Conservation (phyloP, 2,797 vertebrate species). For the Emys orbicularis region DNA sequence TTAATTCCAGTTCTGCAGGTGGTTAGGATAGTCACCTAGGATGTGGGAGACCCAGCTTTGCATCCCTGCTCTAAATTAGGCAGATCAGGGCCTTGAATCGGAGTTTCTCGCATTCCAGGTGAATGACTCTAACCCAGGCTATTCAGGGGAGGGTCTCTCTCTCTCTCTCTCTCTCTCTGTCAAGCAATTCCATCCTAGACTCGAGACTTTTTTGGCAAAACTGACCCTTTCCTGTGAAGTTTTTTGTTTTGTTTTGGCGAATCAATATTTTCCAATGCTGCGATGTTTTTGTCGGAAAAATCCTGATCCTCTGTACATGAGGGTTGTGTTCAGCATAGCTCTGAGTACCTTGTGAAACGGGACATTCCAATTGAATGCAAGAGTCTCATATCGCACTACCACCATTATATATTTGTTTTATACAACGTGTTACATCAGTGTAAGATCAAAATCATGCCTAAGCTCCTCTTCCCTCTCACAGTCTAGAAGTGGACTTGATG, state of each 20-base stretch:
- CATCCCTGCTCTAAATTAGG: neutral
- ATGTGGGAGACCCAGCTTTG: neutral
- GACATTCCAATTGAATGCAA: neutral
- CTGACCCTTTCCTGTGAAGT: neutral
- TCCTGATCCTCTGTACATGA: neutral
- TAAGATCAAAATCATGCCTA: neutral
- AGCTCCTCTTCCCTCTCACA: neutral
- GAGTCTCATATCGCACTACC: neutral
- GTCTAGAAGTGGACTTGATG: neutral
- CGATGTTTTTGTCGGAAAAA: too few species aligned
- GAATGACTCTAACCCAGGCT: neutral
- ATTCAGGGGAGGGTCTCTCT: neutral
- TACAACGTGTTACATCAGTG: neutral
- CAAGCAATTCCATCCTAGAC: neutral
- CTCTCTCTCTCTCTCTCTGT: neutral
- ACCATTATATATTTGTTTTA: neutral
- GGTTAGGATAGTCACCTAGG: neutral
- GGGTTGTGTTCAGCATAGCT: neutral
- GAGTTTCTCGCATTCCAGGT: neutral
- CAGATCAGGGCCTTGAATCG: neutral
- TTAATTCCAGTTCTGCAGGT: too few species aligned
- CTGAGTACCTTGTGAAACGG: neutral
- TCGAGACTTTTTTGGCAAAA: neutral
- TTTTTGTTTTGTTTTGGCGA: too few species aligned
- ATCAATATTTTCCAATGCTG: too few species aligned